Conservation (phyloP, 2,888 invertebrate genomes). For the Lordiphosa fenestrarum region DNA sequence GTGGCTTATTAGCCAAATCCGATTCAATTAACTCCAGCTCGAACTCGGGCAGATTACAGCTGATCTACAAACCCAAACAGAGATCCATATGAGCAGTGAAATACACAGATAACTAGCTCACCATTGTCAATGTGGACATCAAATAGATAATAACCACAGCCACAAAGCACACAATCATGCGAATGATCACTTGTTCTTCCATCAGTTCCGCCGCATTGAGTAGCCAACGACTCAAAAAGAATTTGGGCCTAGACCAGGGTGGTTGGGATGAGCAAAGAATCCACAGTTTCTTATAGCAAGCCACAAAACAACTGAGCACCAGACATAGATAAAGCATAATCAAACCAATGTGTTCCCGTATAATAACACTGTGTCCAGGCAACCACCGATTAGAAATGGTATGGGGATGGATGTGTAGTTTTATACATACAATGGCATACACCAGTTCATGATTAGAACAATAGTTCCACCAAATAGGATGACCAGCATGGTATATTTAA, state of each 20-base stretch:
- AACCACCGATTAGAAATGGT: background rate
- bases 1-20: constrained; percentile 6
- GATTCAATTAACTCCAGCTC: constrained; percentile 5
- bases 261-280: background rate
- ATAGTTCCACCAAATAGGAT: constrained; percentile 83
- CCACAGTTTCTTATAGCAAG: constrained; percentile 30
- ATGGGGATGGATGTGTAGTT: background rate
- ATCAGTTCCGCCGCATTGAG: background rate
- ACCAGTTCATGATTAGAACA: constrained; percentile 81
- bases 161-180: constrained; percentile 76
- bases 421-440: constrained; percentile 23
- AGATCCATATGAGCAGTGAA: background rate
- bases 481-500: constrained; percentile 88
- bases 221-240: constrained; percentile 18
- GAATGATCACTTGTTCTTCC: constrained; percentile 17
- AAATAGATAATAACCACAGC: constrained; percentile 85
- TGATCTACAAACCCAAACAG: constrained; percentile 9
- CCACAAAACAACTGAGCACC: constrained; percentile 10
- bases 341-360: constrained; percentile 78
- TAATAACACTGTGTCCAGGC: constrained; percentile 12
- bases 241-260: background rate
- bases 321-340: constrained; percentile 61
- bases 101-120: constrained; percentile 8
- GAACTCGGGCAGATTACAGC: constrained; percentile 33
- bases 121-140: constrained; percentile 38